Evolutionary conservation across 1,140 invertebrate species (phyloP), one percentile per base, ranked within the genome.

Genomic region (Hypsibius dujardini): DNA sequence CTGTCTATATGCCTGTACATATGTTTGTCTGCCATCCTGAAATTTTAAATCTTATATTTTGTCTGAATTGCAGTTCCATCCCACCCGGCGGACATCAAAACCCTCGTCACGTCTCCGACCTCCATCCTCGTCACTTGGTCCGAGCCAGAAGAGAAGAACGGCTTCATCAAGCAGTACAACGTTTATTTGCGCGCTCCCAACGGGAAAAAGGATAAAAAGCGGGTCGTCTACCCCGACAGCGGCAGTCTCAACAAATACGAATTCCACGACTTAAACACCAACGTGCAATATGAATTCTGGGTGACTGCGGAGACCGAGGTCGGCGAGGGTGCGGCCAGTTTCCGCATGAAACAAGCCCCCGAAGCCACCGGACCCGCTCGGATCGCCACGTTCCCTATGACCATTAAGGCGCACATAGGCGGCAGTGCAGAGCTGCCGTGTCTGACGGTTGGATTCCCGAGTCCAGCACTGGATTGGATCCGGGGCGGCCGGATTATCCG

Each of bases 71-170:
- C 78, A 95, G 89, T 89, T 47, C 92, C 92, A 60, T 88, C 88
- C 73, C 84, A 87, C 50, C 91, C 91, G 59, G 87, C 87, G 1
- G 86, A 87, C 74, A 90, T 95, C 60, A 95, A 94, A 81, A 90
- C 90, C 1, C 85, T 90, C 47, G 84, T 90, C 14, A 89, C 87
- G 72, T 89, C 88, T 46, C 81, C 86, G 47, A 88, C 87, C 73
- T 89, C 89, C 77, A 88, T 95, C 71, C 81, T 93, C 46, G 86
- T 95, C 7, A 89, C 90, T 2, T 95, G 92, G 94, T 86, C 89
- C 76, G 87, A 89, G 74, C 93, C 94, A 70, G 84, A 86, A 76
- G 87, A 90, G 76, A 90, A 90, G 42, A 96, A 96, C 78, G 94
- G 93, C 42, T 85, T 93, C 62, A 87, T 96, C 71, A 90, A 86